phyloP scores from a whole-genome alignment of 2,888 invertebrate genomes.

The Phyllotreta cruciferae region DNA sequence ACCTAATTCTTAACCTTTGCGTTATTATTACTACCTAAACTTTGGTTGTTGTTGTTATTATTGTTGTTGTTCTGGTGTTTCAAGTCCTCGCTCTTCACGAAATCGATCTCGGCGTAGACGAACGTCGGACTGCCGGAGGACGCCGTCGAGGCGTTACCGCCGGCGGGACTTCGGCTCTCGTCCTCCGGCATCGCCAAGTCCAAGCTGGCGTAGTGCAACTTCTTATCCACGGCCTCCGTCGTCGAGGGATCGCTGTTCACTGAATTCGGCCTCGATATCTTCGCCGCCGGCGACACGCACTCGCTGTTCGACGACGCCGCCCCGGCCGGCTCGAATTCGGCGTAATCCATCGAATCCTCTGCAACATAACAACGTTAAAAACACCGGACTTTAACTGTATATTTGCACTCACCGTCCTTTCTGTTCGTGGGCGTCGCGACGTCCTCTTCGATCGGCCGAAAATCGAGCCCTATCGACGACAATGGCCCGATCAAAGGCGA shows the following conservation, averaged over 20 bases:
- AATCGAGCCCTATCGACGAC: constrained; percentile 44
- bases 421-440: constrained; percentile 38
- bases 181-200: constrained; percentile 62
- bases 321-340: constrained; percentile 33
- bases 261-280: constrained; percentile 56
- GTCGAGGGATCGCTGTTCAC: constrained; percentile 52
- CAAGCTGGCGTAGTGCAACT: constrained; percentile 71
- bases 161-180: constrained; percentile 47
- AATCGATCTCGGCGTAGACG: constrained; percentile 83
- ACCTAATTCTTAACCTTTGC: constrained; percentile 51
- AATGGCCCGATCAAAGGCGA: constrained; percentile 49
- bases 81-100: constrained; percentile 69
- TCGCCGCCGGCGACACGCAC: constrained; percentile 47
- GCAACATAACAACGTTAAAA: constrained; percentile 20
- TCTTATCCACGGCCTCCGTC: constrained; percentile 45
- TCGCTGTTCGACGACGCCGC: constrained; percentile 33
- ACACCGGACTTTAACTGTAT: too few relatives aligned
- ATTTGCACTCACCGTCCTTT: constrained; percentile 35
- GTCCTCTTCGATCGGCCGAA: constrained; percentile 45
- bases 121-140: constrained; percentile 58
- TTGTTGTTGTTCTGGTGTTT: constrained; percentile 39
- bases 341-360: constrained; percentile 37
- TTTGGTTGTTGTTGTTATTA: constrained; percentile 28
- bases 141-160: background rate
- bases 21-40: constrained; percentile 42